Evolutionary conservation across 1,140 invertebrate genomes (phyloP).

Genomic region (Macrotrachela quadricornifera): DNA sequence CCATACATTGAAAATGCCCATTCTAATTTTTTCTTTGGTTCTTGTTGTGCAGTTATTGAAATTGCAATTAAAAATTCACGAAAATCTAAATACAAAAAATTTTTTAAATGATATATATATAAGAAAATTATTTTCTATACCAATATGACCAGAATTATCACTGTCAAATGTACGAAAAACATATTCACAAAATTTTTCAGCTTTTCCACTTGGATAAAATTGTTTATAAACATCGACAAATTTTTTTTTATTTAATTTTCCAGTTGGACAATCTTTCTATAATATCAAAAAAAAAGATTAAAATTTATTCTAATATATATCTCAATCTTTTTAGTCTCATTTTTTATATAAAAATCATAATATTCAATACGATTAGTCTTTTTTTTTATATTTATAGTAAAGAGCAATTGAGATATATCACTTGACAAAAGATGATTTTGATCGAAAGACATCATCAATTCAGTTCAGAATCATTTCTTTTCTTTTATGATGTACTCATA

Average conservation of each 20-base stretch:
- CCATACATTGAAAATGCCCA: conserved; percentile 32
- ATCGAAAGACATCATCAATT: no score
- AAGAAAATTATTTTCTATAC: background rate
- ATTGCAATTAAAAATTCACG: background rate
- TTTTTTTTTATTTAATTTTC: background rate
- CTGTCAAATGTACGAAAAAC: background rate
- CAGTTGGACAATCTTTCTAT: background rate
- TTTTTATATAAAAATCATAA: no score
- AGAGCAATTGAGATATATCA: no score
- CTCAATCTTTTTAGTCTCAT: no score
- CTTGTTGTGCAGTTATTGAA: background rate
- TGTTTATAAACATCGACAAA: background rate
- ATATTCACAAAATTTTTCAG: background rate
- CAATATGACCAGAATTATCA: background rate
- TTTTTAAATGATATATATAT: no score
- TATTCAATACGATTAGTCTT: no score
- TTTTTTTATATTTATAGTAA: no score
- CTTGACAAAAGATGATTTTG: no score
- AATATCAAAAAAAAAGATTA: background rate
- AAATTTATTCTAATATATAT: no score
- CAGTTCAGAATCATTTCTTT: no score
- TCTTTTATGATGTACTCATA: no score
- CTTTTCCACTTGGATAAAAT: background rate
- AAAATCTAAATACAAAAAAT: background rate
- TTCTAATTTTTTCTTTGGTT: background rate